phyloP scores from a whole-genome alignment of 2,888 invertebrate species.

The Monoplex corrugatus region DNA sequence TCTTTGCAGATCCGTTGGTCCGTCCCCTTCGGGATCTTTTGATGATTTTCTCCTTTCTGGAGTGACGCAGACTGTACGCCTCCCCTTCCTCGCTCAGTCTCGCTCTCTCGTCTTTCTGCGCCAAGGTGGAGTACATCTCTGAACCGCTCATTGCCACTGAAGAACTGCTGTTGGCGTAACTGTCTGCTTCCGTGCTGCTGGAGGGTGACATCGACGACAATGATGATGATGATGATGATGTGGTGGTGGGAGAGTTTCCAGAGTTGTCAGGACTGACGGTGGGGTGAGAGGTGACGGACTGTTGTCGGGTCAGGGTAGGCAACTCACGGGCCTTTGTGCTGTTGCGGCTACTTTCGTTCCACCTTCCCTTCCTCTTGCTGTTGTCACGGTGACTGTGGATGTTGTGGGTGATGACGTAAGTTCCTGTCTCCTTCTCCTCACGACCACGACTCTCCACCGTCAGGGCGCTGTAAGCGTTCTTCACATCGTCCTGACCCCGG shows the following conservation, averaged over 20 bases:
- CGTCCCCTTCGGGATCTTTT: background rate
- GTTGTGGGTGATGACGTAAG: background rate
- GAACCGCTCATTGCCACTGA: background rate
- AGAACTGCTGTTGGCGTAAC: background rate
- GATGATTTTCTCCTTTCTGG: constrained; percentile 30
- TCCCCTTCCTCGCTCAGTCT: background rate
- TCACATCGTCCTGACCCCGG: no score
- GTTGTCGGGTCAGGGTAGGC: background rate
- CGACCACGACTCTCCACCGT: background rate
- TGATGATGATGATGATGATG: no score
- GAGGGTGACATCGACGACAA: no score
- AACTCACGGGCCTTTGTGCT: background rate
- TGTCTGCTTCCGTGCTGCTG: background rate
- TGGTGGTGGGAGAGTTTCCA: background rate
- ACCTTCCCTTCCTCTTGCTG: constrained; percentile 10
- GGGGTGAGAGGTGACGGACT: background rate
- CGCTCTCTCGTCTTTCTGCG: constrained; percentile 8
- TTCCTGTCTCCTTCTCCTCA: background rate
- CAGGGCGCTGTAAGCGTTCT: background rate
- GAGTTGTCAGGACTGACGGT: background rate
- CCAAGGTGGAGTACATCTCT: constrained; percentile 22
- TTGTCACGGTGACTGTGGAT: background rate
- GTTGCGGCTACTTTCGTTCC: background rate
- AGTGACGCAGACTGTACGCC: background rate
- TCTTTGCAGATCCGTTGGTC: background rate